Conservation (phyloP, 1,140 invertebrate genomes). For the Drosophila triauraria region DNA sequence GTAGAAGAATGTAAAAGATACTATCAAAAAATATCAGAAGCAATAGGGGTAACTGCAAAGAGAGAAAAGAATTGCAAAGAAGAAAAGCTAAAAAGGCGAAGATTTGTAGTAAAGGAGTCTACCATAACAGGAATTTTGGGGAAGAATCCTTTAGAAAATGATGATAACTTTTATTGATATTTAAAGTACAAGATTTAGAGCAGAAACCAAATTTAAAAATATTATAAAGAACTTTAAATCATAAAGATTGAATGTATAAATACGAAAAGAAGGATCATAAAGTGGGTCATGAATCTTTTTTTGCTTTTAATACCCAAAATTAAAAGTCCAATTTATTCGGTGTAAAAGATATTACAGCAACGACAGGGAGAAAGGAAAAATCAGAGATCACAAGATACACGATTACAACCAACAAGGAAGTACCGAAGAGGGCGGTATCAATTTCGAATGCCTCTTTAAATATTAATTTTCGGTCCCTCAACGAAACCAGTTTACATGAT, state of each 20-base stretch:
- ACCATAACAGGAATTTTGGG: too few relatives aligned
- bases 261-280: too few relatives aligned
- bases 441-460: neutral
- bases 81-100: too few relatives aligned
- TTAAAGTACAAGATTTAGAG: too few relatives aligned
- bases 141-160: too few relatives aligned
- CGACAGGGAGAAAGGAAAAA: neutral
- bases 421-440: neutral
- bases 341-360: neutral
- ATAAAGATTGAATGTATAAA: neutral
- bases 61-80: too few relatives aligned
- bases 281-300: neutral
- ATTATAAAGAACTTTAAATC: neutral
- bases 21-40: too few relatives aligned
- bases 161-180: too few relatives aligned
- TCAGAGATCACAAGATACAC: neutral
- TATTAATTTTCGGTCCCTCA: conserved; percentile 7
- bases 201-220: neutral
- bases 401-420: conserved; percentile 8
- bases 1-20: too few relatives aligned
- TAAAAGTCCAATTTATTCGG: neutral
- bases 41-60: too few relatives aligned
- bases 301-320: neutral
- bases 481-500: conserved; percentile 16
- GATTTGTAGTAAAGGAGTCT: too few relatives aligned